phyloP scores from a whole-genome alignment of 1,140 invertebrate genomes.

The Lineus longissimus region DNA sequence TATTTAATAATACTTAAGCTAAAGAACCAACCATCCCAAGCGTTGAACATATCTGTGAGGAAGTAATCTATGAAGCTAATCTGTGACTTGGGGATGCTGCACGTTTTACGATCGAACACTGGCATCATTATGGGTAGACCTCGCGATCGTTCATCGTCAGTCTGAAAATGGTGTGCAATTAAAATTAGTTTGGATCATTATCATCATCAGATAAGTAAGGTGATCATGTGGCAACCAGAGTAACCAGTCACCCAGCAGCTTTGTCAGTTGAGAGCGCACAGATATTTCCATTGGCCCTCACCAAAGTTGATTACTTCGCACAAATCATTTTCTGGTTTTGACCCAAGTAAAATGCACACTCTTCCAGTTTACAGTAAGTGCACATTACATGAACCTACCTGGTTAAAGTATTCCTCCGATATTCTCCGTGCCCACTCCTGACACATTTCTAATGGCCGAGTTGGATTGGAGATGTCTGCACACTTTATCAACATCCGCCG shows the following conservation, averaged over 20 bases:
- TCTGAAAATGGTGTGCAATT: conserved; percentile 59
- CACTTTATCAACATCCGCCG: conserved; percentile 97
- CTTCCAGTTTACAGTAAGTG: too few species aligned
- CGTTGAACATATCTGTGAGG: conserved; percentile 94
- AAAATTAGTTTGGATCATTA: neutral
- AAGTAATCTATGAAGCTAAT: conserved; percentile 96
- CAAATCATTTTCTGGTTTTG: too few species aligned
- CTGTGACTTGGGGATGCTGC: conserved; percentile 93
- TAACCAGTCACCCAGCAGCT: neutral
- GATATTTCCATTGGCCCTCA: too few species aligned
- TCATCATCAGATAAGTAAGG: neutral
- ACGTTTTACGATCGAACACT: conserved; percentile 86
- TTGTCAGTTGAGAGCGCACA: too few species aligned
- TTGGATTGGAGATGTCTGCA: conserved; percentile 92
- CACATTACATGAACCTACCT: conserved; percentile 54
- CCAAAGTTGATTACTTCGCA: too few species aligned
- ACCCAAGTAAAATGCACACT: too few species aligned
- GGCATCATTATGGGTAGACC: conserved; percentile 92
- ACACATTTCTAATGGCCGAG: conserved; percentile 75
- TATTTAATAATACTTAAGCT: too few species aligned
- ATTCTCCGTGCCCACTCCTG: conserved; percentile 86
- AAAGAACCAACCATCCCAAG: conserved; percentile 79
- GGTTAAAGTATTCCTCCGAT: conserved; percentile 86
- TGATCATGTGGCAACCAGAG: too few species aligned
- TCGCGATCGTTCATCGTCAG: conserved; percentile 83